Percentiles rank a stretch among this genome's conserved stretches.
These are phyloP conservation scores for Stenichneumon culpator DNA, from an alignment of 2,888 invertebrate species.

Conservation along the genomic window DNA sequence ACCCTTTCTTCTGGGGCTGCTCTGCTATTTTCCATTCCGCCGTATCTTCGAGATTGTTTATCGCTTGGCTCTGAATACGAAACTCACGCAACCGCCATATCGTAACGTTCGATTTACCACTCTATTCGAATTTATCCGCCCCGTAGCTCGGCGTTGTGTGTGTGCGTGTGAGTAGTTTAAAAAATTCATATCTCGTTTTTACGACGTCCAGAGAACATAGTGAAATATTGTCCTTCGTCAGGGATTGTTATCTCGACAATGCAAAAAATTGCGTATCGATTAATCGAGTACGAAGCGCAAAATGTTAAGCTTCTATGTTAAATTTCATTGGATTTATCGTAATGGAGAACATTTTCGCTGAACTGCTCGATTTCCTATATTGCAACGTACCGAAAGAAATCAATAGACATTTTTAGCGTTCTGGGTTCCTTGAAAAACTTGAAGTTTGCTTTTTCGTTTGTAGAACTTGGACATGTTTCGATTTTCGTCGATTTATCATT, in stretches of 20 bases:
- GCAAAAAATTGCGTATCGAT: conserved; percentile 35
- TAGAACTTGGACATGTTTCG: too few relatives aligned
- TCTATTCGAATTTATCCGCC: neutral
- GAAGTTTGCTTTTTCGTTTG: too few relatives aligned
- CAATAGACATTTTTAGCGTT: neutral
- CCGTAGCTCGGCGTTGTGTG: neutral
- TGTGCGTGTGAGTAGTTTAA: conserved; percentile 4
- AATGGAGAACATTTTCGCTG: neutral
- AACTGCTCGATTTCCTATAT: neutral
- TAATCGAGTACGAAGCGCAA: conserved; percentile 15
- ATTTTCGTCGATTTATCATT: too few relatives aligned
- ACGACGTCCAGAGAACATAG: conserved; percentile 20
- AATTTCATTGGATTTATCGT: neutral
- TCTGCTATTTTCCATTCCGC: conserved; percentile 17
- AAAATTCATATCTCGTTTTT: conserved; percentile 49
- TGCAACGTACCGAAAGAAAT: too few relatives aligned
- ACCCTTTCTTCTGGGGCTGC: neutral
- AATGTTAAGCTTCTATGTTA: neutral
- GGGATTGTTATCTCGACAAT: conserved; percentile 2
- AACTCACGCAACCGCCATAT: conserved; percentile 26
- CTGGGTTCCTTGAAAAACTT: neutral
- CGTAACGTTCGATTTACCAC: conserved; percentile 18
- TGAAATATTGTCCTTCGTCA: conserved; percentile 36
- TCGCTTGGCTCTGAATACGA: conserved; percentile 28
- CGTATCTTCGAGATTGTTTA: conserved; percentile 43